phyloP scores from a whole-genome alignment of 2,888 invertebrate genomes.

The Coremacera marginata region DNA sequence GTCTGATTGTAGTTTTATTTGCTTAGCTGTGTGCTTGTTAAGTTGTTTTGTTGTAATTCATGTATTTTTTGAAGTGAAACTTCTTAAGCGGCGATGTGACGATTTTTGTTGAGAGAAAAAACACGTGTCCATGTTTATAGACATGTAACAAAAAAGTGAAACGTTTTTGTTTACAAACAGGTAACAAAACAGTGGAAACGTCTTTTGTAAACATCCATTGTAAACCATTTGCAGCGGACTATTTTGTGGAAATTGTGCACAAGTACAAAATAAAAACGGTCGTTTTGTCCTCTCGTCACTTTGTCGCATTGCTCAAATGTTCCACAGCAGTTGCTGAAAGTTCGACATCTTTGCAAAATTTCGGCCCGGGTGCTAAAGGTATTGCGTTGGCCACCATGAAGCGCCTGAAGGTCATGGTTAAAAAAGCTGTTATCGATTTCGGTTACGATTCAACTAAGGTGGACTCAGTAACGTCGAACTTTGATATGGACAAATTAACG shows the following conservation, averaged over 20 bases:
- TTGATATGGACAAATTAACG: conserved; percentile 37
- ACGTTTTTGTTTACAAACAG: too few relatives aligned
- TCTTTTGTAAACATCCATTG: too few relatives aligned
- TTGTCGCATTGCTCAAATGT: too few relatives aligned
- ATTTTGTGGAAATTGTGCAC: conserved; percentile 52
- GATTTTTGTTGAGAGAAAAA: too few relatives aligned
- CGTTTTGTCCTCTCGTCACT: too few relatives aligned
- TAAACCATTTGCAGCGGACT: too few relatives aligned
- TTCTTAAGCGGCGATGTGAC: too few relatives aligned
- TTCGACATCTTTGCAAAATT: conserved; percentile 49
- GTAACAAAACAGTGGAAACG: too few relatives aligned
- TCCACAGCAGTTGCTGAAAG: conserved; percentile 49
- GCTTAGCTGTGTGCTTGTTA: neutral
- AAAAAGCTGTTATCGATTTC: conserved; percentile 49
- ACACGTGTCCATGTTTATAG: too few relatives aligned
- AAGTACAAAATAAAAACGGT: conserved; percentile 57
- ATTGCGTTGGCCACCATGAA: conserved; percentile 50
- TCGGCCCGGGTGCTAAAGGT: conserved; percentile 54
- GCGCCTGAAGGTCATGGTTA: conserved; percentile 50
- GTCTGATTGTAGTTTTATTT: neutral
- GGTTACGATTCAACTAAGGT: conserved; percentile 60
- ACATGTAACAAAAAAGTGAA: too few relatives aligned
- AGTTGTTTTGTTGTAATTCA: neutral
- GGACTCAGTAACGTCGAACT: conserved; percentile 41
- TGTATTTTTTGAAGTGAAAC: neutral